phyloP scores from a whole-genome alignment of 2,888 invertebrate species.

The Drosophila rubida region DNA sequence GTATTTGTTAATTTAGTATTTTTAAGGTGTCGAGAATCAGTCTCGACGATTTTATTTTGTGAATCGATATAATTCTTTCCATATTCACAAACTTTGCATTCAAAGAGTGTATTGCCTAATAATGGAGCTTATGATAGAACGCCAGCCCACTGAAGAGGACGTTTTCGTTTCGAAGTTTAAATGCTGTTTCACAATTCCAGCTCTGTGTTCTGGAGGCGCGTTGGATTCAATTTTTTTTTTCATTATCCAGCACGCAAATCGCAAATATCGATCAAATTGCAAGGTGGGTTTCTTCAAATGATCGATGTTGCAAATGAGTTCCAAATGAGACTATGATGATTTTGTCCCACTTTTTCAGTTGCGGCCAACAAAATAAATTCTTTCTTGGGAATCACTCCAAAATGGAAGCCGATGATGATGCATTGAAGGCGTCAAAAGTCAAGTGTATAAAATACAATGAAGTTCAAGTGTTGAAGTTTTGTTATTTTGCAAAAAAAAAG shows the following conservation, averaged over 20 bases:
- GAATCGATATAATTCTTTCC: slow-evolving; percentile 81
- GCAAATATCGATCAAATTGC: slow-evolving; percentile 9
- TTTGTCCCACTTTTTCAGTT: slow-evolving; percentile 66
- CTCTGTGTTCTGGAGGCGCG: slow-evolving; percentile 46
- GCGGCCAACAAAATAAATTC: slow-evolving; percentile 42
- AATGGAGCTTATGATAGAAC: slow-evolving; percentile 66
- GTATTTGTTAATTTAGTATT: slow-evolving; percentile 30
- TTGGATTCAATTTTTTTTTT: slow-evolving; percentile 46
- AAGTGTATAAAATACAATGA: slow-evolving; percentile 34
- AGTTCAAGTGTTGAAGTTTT: slow-evolving; percentile 27
- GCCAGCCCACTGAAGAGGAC: slow-evolving; percentile 45
- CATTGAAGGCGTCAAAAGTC: slow-evolving; percentile 31
- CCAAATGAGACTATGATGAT: slow-evolving; percentile 61
- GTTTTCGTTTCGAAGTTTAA: slow-evolving; percentile 42
- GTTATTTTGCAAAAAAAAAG: slow-evolving; percentile 15
- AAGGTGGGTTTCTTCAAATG: slow-evolving; percentile 59
- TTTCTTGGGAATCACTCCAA: slow-evolving; percentile 31
- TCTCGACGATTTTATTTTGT: slow-evolving; percentile 49
- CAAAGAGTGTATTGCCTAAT: slow-evolving; percentile 28
- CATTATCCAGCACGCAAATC: slow-evolving; percentile 51
- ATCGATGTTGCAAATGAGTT: slow-evolving; percentile 37
- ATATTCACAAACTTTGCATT: slow-evolving; percentile 37
- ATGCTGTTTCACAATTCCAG: slow-evolving; percentile 59
- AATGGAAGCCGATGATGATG: slow-evolving; percentile 43
- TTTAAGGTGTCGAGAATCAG: slow-evolving; percentile 30